Base-by-base conservation (phyloP, 2,797 vertebrate species). In the Hozukius guyotensis region DNA sequence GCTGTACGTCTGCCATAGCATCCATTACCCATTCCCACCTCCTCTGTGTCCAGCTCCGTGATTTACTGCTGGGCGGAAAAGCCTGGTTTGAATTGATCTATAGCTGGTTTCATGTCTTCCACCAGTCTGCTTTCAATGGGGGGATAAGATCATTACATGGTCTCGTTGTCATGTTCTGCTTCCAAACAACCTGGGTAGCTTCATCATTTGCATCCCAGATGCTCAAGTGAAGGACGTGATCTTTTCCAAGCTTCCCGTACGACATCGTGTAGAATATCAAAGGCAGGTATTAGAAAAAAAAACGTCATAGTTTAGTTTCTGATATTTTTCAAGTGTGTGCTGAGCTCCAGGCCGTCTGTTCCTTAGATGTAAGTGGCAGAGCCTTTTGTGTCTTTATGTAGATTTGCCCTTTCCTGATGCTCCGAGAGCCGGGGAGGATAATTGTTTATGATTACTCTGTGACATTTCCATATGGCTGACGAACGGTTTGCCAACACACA, bases 371-470 rank as follows among this genome's bases (percentile, higher is more conserved):
- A 81, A 81, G 72, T 84, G 85, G 36, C 70, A 31, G 72, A 77
- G 76, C 87, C 88, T 93, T 46, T 93, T 91, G 84, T 92, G 87
- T 84, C 77, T 59, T 83, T 92, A 95, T 96, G 93, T 86, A 93
- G 95, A 95, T 94, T 34, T 92, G 91, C 77, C 89, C 89, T 93
- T 94, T 94, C 80, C 85, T 84, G 75, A 74, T 68, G 78, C 85
- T 82, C 69, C 70, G 83, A 87, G 87, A 89, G 88, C 90, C 78
- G 82, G 74, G 87, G 84, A 84, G 76, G 89, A 92, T 94, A 92
- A 95, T 94, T 93, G 91, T 93, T 94, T 92, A 92, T 93, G 93
- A 94, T 94, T 93, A 89, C 84, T 91, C 87, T 87, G 86, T 93
- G 94, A 92, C 90, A 91, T 93, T 94, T 95, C 93, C 94, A 94